Evolutionary conservation across 2,113 vertebrate genomes (phyloP), one percentile per base, ranked within the genome.

Genomic region (Scomber scombrus): DNA sequence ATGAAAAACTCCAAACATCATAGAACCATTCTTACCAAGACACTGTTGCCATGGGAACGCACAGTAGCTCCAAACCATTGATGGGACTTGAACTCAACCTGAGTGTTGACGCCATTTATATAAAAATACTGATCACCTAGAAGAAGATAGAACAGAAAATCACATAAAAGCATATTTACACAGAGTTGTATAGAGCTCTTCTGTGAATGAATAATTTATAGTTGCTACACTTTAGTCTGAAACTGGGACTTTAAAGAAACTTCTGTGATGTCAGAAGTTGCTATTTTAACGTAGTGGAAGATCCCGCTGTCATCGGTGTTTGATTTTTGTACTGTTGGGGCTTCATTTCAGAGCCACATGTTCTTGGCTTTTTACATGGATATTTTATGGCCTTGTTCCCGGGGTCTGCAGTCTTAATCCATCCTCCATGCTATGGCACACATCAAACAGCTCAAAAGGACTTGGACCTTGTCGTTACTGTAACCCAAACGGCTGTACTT

Each of bases 41-140:
- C 69, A 40, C 69, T 86, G 85, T 88, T 89, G 13, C 89, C 89
- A 76, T 93, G 88, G 81, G 93, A 88, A 85, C 91, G 90, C 51
- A 93, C 79, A 21, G 86, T 93, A 5, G 93, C 93, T 81, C 92
- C 91, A 66, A 93, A 92, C 91, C 90, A 94, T 84, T 93, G 91
- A 71, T 90, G 89, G 75, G 91, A 93, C 84, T 93, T 93, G 79
- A 93, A 93, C 75, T 93, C 93, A 56, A 94, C 90, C 76, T 91
- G 92, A 88, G 93, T 90, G 85, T 92, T 89, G 7, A 84, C 75
- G 1, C 89, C 71, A 26, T 92, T 92, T 29, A 93, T 82, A 43
- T 89, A 71, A 72, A 93, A 91, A 84, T 84, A 63, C 11, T 86
- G 91, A 86, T 94, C 93, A 65, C 92, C 93, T 94, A 62, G 14